These are phyloP conservation scores for Rhadinocentrus ornatus DNA, from an alignment of 2,797 vertebrate species.

Conservation along the genomic window DNA sequence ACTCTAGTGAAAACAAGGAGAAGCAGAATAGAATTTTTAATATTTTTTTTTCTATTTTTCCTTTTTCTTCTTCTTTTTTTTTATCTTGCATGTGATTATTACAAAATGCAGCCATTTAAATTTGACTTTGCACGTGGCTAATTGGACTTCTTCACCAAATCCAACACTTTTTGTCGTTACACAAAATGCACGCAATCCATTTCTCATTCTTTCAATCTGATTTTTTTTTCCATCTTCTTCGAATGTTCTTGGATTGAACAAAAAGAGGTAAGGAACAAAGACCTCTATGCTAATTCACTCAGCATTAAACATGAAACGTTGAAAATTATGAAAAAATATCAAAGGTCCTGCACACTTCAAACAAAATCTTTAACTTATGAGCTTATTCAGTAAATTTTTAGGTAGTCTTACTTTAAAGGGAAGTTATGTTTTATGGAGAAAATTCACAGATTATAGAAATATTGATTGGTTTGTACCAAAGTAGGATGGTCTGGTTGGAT, in stretches of 20 bases:
- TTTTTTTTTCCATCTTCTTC: slow-evolving; percentile 10
- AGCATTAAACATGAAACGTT: slow-evolving; percentile 16
- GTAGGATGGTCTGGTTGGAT: neutral
- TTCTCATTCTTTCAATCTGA: neutral
- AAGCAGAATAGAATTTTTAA: neutral
- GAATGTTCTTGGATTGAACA: neutral
- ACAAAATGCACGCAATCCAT: neutral
- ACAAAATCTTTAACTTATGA: neutral
- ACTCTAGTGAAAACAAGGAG: slow-evolving; percentile 9
- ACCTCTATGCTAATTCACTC: slow-evolving; percentile 15
- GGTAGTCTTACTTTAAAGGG: neutral
- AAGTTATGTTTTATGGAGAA: neutral
- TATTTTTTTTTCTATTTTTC: neutral
- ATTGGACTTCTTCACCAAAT: neutral
- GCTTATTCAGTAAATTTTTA: neutral
- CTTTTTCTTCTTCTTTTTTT: too few relatives aligned
- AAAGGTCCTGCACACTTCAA: neutral
- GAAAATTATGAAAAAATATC: neutral
- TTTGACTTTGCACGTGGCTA: neutral
- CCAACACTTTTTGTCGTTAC: neutral
- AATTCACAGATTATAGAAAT: neutral
- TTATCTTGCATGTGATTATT: neutral
- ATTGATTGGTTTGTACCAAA: neutral
- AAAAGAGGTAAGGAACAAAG: neutral
- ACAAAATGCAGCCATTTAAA: slow-evolving; percentile 8